Conservation (phyloP, 2,888 invertebrate species). For the Stegana nigrithorax region DNA sequence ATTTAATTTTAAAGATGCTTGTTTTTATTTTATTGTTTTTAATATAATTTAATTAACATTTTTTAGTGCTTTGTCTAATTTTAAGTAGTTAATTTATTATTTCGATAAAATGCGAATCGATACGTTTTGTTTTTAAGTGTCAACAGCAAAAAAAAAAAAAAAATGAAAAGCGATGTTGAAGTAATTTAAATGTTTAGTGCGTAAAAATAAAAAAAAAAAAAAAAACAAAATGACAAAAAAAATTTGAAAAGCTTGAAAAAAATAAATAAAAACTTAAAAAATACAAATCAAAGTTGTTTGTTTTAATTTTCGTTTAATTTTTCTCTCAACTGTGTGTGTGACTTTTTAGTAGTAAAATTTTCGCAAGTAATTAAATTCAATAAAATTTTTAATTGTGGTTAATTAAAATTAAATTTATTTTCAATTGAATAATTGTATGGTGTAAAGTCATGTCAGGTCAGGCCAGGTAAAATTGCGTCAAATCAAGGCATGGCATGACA, state of each 20-base stretch:
- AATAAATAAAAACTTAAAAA: slow-evolving; percentile 34
- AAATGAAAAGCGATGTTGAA: slow-evolving; percentile 4
- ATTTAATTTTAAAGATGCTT: slow-evolving; percentile 51
- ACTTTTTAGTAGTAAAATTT: slow-evolving; percentile 40
- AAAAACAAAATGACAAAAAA: slow-evolving; percentile 37
- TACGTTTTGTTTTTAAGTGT: slow-evolving; percentile 4
- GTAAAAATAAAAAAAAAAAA: slow-evolving; percentile 39
- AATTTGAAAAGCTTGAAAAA: slow-evolving; percentile 26
- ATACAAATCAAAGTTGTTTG: slow-evolving; percentile 25
- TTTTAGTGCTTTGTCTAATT: slow-evolving; percentile 52
- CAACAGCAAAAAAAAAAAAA: slow-evolving; percentile 21
- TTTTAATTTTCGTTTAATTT: slow-evolving; percentile 29
- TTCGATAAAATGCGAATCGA: slow-evolving; percentile 32
- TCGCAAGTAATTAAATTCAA: slow-evolving; percentile 31
- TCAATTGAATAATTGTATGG: too few species aligned
- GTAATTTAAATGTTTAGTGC: slow-evolving; percentile 46
- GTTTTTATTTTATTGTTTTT: slow-evolving; percentile 39
- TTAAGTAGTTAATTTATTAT: slow-evolving; percentile 66
- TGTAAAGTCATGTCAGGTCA: too few species aligned
- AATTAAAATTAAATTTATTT: slow-evolving; percentile 19
- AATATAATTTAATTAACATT: slow-evolving; percentile 8
- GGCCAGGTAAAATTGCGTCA: background rate
- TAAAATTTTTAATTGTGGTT: too few species aligned
- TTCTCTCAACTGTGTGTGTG: slow-evolving; percentile 14
- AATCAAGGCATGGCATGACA: background rate